These are phyloP conservation scores for Caenorhabditis angaria DNA, from an alignment of 2,888 invertebrate species.

Conservation along the genomic window DNA sequence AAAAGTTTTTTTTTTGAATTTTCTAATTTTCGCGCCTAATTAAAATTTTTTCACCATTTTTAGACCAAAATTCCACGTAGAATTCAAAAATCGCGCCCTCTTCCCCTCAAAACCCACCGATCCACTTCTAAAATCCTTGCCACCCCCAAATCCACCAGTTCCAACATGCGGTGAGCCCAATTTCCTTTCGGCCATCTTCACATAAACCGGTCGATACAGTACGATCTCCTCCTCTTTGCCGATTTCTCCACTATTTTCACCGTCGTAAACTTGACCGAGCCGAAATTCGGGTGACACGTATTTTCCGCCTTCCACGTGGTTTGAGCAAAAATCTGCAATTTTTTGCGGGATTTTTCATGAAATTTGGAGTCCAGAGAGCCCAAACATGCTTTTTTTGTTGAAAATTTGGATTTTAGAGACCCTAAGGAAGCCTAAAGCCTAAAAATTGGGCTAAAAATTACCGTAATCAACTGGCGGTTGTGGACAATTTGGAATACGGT, in stretches of 20 bases:
- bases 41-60: too few relatives aligned
- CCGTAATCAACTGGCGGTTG: conserved; percentile 71
- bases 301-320: conserved; percentile 82
- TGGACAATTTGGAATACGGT: conserved; percentile 73
- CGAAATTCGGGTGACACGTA: conserved; percentile 84
- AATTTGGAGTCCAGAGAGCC: too few relatives aligned
- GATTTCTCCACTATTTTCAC: conserved; percentile 62
- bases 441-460: too few relatives aligned
- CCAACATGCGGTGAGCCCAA: conserved; percentile 48
- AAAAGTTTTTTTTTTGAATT: too few relatives aligned
- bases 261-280: conserved; percentile 79
- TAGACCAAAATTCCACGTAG: too few relatives aligned
- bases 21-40: too few relatives aligned
- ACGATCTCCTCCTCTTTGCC: conserved; percentile 61
- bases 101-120: conserved; percentile 39
- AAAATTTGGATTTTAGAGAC: too few relatives aligned
- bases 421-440: too few relatives aligned
- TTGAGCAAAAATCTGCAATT: conserved; percentile 79
- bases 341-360: too few relatives aligned
- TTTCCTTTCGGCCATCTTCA: conserved; percentile 45
- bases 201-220: conserved; percentile 70
- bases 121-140: conserved; percentile 50
- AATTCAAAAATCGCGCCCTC: too few relatives aligned
- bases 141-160: too few relatives aligned
- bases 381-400: too few relatives aligned